A percentile compares a stretch with the other conserved stretches of the same genome.
Conservation (phyloP, 2,113 vertebrate species). For the Penelope pileata region DNA sequence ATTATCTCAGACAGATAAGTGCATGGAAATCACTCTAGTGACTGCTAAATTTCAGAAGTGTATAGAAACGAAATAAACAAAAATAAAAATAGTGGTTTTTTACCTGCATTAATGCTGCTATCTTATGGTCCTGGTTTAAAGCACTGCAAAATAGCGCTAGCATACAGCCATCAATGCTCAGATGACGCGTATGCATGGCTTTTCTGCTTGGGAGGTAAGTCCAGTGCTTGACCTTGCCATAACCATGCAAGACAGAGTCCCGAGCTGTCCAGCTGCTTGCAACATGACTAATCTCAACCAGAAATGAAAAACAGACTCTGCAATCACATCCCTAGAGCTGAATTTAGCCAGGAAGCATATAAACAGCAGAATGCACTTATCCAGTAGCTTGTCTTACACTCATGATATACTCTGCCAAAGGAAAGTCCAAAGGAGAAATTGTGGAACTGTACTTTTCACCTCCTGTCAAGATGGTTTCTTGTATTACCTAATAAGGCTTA, state of each 20-base stretch:
- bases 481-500: neutral
- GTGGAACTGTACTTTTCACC: neutral
- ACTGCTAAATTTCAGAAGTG: neutral
- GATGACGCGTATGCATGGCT: rapidly evolving
- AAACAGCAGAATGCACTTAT: neutral
- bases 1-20: neutral
- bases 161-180: neutral
- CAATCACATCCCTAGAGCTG: rapidly evolving
- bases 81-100: neutral
- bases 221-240: rapidly evolving
- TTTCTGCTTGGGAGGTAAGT: neutral
- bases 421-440: neutral
- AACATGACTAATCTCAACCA: rapidly evolving
- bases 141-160: rapidly evolving
- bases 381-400: neutral
- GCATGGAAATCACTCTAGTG: neutral
- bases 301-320: neutral
- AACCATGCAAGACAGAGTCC: neutral
- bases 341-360: neutral
- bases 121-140: neutral
- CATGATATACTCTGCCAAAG: rapidly evolving
- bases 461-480: neutral
- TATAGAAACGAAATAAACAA: neutral
- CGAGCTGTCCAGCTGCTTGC: neutral
- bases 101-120: rapidly evolving